Evolutionary conservation across 2,888 invertebrate genomes (phyloP), one percentile per base, ranked within the genome.

Genomic region (Andricus quercusramuli): DNA sequence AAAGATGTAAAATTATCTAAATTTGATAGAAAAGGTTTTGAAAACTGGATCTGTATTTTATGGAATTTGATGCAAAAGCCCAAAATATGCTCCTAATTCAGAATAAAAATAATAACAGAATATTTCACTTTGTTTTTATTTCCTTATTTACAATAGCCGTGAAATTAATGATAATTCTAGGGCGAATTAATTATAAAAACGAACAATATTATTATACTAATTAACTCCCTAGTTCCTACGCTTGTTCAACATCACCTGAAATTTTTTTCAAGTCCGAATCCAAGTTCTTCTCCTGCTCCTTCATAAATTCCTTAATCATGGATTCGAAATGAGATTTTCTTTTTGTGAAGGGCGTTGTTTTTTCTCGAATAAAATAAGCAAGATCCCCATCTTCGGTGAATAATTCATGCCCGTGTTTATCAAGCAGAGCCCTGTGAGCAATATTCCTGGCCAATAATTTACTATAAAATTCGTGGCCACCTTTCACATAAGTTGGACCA

Each of bases 401-500:
- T 77, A 94, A 92, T 11, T 91, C 93, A 88, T 95, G 94, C 0
- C 96, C 96, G 70, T 94, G 93, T 29, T 91, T 90, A 0, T 96
- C 96, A 93, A 96, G 93, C 15, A 97, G 90, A 81, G 93, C 93
- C 85, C 96, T 93, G 25, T 97, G 91, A 0, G 97, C 96, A 87
- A 95, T 94, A 92, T 98, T 98, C 90, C 96, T 95, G 86, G 95
- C 93, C 62, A 97, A 90, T 41, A 95, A 90, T 93, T 97, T 97
- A 41, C 95, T 94, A 90, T 97, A 98, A 93, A 95, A 98, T 90
- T 96, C 95, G 47, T 95, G 93, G 4, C 97, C 98, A 70, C 97
- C 97, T 89, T 95, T 94, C 15, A 95, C 93, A 90, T 95, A 97
- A 66, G 95, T 93, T 64, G 93, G 92, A 64, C 95, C 95, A 79